Percentiles rank a stretch among this genome's conserved stretches.
Conservation (phyloP, 2,888 invertebrate genomes). For the Drosophila affinis region DNA sequence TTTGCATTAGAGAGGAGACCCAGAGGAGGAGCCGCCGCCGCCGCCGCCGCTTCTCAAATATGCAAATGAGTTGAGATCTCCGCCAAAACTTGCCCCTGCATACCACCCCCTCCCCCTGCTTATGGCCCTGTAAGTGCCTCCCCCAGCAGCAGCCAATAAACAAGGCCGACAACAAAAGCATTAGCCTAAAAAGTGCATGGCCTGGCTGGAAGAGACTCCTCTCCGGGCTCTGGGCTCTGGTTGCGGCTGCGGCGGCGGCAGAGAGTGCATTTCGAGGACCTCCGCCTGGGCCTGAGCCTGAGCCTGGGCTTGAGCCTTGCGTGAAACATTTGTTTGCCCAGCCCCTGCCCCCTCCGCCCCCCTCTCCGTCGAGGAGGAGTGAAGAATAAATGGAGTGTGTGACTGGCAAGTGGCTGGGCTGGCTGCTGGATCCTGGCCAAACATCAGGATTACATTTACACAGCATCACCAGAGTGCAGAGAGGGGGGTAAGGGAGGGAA, state of each 20-base stretch:
- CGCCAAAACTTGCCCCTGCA: constrained; percentile 29
- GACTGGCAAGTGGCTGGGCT: constrained; percentile 43
- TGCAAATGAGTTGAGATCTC: constrained; percentile 64
- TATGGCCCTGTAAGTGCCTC: constrained; percentile 31
- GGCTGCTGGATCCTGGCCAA: constrained; percentile 26
- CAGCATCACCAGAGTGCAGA: constrained; percentile 17
- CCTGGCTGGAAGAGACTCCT: constrained; percentile 20
- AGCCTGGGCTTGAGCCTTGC: constrained; percentile 40
- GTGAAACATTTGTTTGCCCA: constrained; percentile 64
- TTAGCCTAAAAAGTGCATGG: constrained; percentile 47
- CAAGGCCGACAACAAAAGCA: constrained; percentile 45
- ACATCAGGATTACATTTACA: constrained; percentile 73
- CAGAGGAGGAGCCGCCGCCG: constrained; percentile 22
- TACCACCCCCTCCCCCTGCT: constrained; percentile 4
- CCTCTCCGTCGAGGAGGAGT: constrained; percentile 56
- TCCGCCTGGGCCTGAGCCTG: neutral
- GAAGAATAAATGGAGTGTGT: constrained; percentile 79
- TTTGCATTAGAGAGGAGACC: constrained; percentile 60
- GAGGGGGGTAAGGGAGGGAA: no score
- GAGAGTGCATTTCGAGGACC: constrained; percentile 40
- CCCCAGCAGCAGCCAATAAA: constrained; percentile 30
- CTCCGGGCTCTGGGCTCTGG: constrained; percentile 13
- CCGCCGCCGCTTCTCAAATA: constrained; percentile 57
- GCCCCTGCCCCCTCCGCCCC: constrained; percentile 14
- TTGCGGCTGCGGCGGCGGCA: constrained; percentile 21